Conservation (phyloP, 2,797 vertebrate species). For the Tragelaphus eurycerus region DNA sequence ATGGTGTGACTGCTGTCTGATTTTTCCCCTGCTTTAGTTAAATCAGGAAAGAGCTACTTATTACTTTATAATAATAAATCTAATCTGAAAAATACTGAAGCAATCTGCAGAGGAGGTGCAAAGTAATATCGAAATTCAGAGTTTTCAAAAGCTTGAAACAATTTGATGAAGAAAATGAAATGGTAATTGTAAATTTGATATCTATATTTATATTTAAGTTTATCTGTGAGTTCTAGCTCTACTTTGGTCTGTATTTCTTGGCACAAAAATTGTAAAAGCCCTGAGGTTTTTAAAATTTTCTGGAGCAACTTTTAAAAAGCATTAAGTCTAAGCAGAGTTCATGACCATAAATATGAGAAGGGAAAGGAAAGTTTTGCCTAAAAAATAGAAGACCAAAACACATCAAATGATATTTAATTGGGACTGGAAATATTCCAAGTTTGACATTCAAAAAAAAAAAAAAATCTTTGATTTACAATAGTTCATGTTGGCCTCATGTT, state of each 20-base stretch:
- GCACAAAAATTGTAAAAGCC: not conserved
- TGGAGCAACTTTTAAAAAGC: conserved; percentile 51
- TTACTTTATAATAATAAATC: conserved; percentile 62
- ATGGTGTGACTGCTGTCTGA: conserved; percentile 59
- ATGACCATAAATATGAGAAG: conserved; percentile 67
- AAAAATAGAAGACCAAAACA: conserved; percentile 76
- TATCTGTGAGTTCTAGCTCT: not conserved
- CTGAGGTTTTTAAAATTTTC: conserved; percentile 46
- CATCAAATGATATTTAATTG: conserved; percentile 87
- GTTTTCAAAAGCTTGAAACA: conserved; percentile 50
- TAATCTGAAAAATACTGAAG: conserved; percentile 59
- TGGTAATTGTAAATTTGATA: not conserved
- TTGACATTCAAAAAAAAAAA: conserved; percentile 82
- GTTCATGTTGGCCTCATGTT: conserved; percentile 86
- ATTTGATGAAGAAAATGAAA: not conserved
- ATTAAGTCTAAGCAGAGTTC: conserved; percentile 53
- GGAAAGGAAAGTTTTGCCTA: conserved; percentile 40
- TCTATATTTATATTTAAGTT: conserved; percentile 33
- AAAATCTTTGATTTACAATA: conserved; percentile 85
- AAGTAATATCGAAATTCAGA: not conserved
- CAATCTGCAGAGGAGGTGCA: conserved; percentile 13
- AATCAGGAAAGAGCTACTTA: conserved; percentile 70
- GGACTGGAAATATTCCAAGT: conserved; percentile 86
- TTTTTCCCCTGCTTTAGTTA: conserved; percentile 48
- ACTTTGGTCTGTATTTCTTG: not conserved